These are phyloP conservation scores for Halotydeus destructor DNA, from an alignment of 1,140 invertebrate species.

Conservation along the genomic window DNA sequence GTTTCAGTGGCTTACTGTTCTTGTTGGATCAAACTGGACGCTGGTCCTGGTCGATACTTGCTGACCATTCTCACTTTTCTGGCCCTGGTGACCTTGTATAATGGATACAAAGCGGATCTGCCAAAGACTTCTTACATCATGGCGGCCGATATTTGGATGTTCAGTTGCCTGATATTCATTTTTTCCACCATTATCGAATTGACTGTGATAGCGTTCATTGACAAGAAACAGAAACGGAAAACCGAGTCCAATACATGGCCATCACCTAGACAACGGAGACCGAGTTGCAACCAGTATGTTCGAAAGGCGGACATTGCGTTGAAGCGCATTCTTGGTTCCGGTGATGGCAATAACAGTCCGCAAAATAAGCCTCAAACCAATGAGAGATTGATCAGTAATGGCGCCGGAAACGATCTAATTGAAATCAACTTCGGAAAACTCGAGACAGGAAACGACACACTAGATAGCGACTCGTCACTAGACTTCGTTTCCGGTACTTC, in stretches of 20 bases:
- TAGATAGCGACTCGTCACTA: no score
- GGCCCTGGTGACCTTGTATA: neutral
- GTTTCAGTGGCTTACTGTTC: neutral
- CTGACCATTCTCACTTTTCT: neutral
- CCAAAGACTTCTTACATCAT: neutral
- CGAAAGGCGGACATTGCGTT: no score
- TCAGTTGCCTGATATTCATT: neutral
- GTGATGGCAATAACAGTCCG: no score
- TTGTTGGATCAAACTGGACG: neutral
- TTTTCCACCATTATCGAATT: constrained; percentile 1
- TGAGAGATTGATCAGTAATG: neutral
- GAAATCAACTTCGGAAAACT: neutral
- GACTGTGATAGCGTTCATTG: neutral
- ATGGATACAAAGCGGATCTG: neutral
- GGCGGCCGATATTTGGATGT: constrained; percentile 2
- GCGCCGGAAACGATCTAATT: neutral
- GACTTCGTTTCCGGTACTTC: no score
- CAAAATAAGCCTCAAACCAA: no score
- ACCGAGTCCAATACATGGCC: no score
- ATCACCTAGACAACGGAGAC: no score
- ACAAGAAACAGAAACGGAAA: neutral
- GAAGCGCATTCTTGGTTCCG: no score
- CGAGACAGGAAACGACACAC: neutral
- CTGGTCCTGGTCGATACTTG: neutral
- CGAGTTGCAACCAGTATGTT: no score